A percentile compares a stretch with the other conserved stretches of the same genome.
phyloP scores from a whole-genome alignment of 2,797 vertebrate genomes.

The Lithobates sylvaticus region DNA sequence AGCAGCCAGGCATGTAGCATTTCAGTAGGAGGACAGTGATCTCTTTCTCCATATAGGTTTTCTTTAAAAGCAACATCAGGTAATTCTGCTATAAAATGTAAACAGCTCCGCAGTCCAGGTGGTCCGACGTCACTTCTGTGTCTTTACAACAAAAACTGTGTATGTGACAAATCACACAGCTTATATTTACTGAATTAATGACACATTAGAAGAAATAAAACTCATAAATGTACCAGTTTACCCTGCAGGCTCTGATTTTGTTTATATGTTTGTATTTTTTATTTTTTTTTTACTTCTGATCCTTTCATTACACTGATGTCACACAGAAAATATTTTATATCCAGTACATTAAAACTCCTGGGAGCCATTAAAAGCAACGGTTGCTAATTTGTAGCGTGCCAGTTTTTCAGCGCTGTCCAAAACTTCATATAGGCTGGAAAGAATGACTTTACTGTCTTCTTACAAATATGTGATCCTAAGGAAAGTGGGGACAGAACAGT shows the following conservation, averaged over 20 bases:
- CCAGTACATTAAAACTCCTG: conserved; percentile 70
- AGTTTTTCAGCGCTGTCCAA: conserved; percentile 72
- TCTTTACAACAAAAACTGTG: conserved; percentile 1
- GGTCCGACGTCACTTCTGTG: conserved; percentile 12
- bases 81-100: neutral
- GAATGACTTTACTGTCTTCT: conserved; percentile 78
- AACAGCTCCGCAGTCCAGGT: neutral
- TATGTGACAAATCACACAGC: conserved; percentile 17
- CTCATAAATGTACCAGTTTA: conserved; percentile 66
- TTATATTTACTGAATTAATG: conserved; percentile 66
- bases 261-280: conserved; percentile 1
- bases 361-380: conserved; percentile 72
- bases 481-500: conserved; percentile 13
- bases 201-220: conserved; percentile 66
- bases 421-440: conserved; percentile 75
- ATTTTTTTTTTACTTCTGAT: conserved; percentile 27
- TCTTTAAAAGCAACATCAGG: no score
- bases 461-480: conserved; percentile 76
- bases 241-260: conserved; percentile 63
- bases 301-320: conserved; percentile 70
- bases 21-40: no score
- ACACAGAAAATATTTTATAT: conserved; percentile 71
- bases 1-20: no score
- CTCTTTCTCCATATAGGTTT: no score
- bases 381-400: conserved; percentile 74